phyloP scores from a whole-genome alignment of 2,888 invertebrate genomes.

The Phalera bucephala region DNA sequence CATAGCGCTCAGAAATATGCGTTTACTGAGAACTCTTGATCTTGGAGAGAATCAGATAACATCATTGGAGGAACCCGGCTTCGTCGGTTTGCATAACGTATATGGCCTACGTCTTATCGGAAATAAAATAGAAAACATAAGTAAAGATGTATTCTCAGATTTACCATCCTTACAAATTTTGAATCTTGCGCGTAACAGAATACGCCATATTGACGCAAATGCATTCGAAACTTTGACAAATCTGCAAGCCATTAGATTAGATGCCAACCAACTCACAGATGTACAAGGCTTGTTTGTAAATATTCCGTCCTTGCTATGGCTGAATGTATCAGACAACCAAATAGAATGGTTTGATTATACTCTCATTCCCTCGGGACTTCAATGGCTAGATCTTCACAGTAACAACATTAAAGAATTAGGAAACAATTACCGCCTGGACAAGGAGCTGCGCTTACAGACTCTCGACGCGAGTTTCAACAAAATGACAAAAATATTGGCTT shows the following conservation, averaged over 20 bases:
- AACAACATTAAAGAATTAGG: conserved; percentile 92
- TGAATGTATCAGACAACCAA: conserved; percentile 95
- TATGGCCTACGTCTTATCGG: conserved; percentile 94
- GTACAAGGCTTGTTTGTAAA: conserved; percentile 93
- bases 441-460: conserved; percentile 90
- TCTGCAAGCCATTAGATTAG: conserved; percentile 93
- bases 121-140: conserved; percentile 92
- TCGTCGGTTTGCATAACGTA: conserved; percentile 92
- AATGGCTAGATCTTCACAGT: conserved; percentile 95
- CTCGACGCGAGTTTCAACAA: conserved; percentile 96
- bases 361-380: conserved; percentile 90
- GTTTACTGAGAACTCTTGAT: conserved; percentile 93
- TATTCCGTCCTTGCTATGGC: conserved; percentile 92
- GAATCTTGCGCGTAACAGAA: conserved; percentile 93
- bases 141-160: conserved; percentile 90
- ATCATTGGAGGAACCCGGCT: conserved; percentile 90
- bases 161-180: conserved; percentile 92
- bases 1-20: conserved; percentile 91
- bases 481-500: conserved; percentile 88
- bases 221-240: conserved; percentile 91
- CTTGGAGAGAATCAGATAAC: conserved; percentile 95
- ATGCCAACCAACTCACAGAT: conserved; percentile 92
- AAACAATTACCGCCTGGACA: conserved; percentile 87
- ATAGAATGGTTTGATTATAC: conserved; percentile 95
- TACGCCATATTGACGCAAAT: conserved; percentile 89